Conservation (phyloP, 2,888 invertebrate genomes). For the Drosophila helvetica region DNA sequence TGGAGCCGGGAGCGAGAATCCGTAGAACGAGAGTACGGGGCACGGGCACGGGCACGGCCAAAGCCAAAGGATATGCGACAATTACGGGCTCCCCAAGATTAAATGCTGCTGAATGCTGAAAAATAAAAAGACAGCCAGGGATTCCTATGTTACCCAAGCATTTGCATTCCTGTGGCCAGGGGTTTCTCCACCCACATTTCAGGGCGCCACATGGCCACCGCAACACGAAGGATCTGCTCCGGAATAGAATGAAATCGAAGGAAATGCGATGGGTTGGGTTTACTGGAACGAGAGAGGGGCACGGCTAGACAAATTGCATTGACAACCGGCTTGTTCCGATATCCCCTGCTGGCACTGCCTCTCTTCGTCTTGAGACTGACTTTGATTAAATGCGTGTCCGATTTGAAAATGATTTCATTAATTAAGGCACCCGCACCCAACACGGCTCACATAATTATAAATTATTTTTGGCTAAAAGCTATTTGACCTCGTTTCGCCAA, state of each 20-base stretch:
- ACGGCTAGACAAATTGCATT: not conserved
- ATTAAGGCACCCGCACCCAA: slow-evolving; percentile 7
- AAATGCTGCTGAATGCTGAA: slow-evolving; percentile 43
- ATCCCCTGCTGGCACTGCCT: slow-evolving; percentile 7
- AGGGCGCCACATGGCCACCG: slow-evolving; percentile 34
- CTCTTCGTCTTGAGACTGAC: slow-evolving; percentile 22
- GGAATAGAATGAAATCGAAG: slow-evolving; percentile 3
- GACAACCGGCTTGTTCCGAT: not conserved
- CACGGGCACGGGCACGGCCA: not conserved
- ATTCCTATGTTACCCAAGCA: slow-evolving; percentile 24
- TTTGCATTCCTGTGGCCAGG: slow-evolving; percentile 32
- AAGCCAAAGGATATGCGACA: slow-evolving; percentile 29
- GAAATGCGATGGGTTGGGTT: slow-evolving; percentile 14
- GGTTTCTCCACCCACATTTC: slow-evolving; percentile 21
- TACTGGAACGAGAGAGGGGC: not conserved
- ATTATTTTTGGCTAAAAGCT: slow-evolving; percentile 28
- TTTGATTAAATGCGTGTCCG: slow-evolving; percentile 50
- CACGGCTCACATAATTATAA: slow-evolving; percentile 8
- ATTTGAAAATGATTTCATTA: slow-evolving; percentile 51
- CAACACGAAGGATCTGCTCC: slow-evolving; percentile 4
- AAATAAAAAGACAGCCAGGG: slow-evolving; percentile 34
- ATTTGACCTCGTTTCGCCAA: slow-evolving; percentile 15
- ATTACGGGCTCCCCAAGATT: slow-evolving; percentile 41
- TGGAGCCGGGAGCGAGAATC: not conserved
- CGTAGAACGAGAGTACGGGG: not conserved